Conservation (phyloP, 1,140 invertebrate genomes). For the Cecropterus lyciades region DNA sequence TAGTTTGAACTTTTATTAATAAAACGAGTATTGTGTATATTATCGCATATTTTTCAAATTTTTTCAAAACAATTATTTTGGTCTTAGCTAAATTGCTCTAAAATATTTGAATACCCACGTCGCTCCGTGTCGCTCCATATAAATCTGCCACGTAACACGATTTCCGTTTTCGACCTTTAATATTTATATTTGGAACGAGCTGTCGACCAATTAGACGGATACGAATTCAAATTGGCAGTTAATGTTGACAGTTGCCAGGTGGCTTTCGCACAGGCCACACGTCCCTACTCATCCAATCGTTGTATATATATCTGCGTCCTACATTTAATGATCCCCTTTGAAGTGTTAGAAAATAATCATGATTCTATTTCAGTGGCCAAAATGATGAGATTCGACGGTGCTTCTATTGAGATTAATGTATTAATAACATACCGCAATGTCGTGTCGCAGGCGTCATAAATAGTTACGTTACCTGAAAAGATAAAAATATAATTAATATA, state of each 20-base stretch:
- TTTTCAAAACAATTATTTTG: not conserved
- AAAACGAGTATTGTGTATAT: too few species aligned
- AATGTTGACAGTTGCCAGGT: conserved; percentile 72
- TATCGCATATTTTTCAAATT: too few species aligned
- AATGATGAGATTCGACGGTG: conserved; percentile 47
- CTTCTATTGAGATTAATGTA: conserved; percentile 56
- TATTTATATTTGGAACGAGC: conserved; percentile 64
- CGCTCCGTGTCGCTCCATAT: conserved; percentile 1
- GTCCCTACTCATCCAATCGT: conserved; percentile 47
- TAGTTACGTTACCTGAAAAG: conserved; percentile 44
- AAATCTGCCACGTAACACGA: conserved; percentile 42
- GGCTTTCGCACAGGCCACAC: conserved; percentile 46
- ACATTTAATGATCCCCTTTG: conserved; percentile 78
- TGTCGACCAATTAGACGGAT: conserved; percentile 66
- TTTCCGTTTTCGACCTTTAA: conserved; percentile 53
- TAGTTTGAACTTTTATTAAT: too few species aligned
- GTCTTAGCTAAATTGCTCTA: not conserved
- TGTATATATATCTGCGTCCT: conserved; percentile 58
- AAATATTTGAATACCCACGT: not conserved
- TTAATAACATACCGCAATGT: conserved; percentile 61
- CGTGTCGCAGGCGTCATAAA: conserved; percentile 40
- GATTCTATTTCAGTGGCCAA: conserved; percentile 61
- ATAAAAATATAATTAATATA: conserved; percentile 28
- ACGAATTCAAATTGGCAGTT: conserved; percentile 74
- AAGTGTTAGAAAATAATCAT: conserved; percentile 73